These are phyloP conservation scores for Oxytorus armatus DNA, from an alignment of 2,888 invertebrate species.

Conservation along the genomic window DNA sequence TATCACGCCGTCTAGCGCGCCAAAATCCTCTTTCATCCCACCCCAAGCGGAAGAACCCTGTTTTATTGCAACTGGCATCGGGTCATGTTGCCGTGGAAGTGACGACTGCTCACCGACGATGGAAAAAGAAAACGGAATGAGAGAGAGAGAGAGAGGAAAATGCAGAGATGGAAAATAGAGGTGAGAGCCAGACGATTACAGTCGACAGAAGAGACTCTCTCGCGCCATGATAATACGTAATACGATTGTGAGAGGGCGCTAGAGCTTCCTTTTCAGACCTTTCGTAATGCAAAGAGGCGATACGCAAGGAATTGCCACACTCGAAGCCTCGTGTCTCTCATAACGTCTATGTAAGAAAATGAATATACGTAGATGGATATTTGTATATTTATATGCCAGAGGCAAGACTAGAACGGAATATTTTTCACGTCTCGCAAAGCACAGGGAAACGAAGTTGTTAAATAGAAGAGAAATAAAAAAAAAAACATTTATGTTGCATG, in stretches of 20 bases:
- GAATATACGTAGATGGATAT: conserved; percentile 11
- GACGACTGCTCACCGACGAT: conserved; percentile 67
- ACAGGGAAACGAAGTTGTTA: background rate
- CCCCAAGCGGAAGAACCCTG: conserved; percentile 42
- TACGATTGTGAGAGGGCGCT: conserved; percentile 44
- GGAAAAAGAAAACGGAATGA: conserved; percentile 76
- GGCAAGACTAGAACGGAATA: background rate
- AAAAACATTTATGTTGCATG: too few species aligned
- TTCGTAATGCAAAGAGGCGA: conserved; percentile 82
- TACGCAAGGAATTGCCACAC: conserved; percentile 81
- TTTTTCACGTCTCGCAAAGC: conserved; percentile 15
- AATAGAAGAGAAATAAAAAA: background rate
- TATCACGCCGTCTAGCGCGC: conserved; percentile 17
- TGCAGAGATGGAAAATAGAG: conserved; percentile 39
- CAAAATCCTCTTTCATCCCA: conserved; percentile 41
- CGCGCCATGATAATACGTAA: conserved; percentile 47
- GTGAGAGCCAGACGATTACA: conserved; percentile 47
- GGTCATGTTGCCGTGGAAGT: conserved; percentile 74
- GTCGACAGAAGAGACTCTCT: conserved; percentile 49
- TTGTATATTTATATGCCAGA: background rate
- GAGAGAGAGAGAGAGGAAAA: conserved; percentile 63
- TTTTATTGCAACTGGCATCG: conserved; percentile 78
- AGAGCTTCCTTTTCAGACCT: conserved; percentile 61
- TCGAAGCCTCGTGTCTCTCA: conserved; percentile 78
- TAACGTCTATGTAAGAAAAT: conserved; percentile 76